Percentiles rank a stretch among this genome's conserved stretches.
phyloP scores from a whole-genome alignment of 1,140 invertebrate genomes.

The Hestina assimilis region DNA sequence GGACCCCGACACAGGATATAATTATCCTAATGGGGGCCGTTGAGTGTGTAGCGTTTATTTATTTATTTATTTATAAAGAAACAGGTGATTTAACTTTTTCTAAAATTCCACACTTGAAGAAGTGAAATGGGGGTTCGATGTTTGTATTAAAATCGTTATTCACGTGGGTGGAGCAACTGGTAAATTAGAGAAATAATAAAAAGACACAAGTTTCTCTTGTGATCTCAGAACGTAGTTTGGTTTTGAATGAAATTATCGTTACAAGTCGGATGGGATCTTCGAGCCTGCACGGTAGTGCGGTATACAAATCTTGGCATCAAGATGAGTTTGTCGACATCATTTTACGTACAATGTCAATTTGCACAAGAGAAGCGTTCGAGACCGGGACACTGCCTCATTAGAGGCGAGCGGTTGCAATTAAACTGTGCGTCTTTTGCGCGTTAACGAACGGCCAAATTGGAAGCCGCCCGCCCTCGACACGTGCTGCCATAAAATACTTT shows the following conservation, averaged over 20 bases:
- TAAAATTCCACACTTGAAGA: too few species aligned
- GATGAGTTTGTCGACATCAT: conserved; percentile 56
- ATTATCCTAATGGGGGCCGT: too few species aligned
- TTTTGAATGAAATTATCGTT: not conserved
- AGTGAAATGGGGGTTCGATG: too few species aligned
- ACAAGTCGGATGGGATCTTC: not conserved
- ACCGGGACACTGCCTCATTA: conserved; percentile 66
- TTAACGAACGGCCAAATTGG: conserved; percentile 71
- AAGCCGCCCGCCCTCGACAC: conserved; percentile 52
- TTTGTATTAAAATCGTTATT: too few species aligned
- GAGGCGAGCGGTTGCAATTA: conserved; percentile 71
- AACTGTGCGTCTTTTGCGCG: conserved; percentile 69
- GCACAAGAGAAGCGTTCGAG: conserved; percentile 53
- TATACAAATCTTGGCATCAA: conserved; percentile 38
- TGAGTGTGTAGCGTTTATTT: too few species aligned
- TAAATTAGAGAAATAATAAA: too few species aligned
- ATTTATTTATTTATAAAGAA: too few species aligned
- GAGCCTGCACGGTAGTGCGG: conserved; percentile 3
- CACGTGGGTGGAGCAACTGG: too few species aligned
- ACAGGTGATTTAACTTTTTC: too few species aligned
- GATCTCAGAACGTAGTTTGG: not conserved
- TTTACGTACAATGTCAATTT: conserved; percentile 73
- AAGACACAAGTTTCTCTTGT: too few species aligned
- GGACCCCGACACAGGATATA: too few species aligned
- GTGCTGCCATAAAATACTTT: conserved; percentile 54